These are phyloP conservation scores for Deladenus siricidicola DNA, from an alignment of 2,888 invertebrate genomes.

Conservation along the genomic window DNA sequence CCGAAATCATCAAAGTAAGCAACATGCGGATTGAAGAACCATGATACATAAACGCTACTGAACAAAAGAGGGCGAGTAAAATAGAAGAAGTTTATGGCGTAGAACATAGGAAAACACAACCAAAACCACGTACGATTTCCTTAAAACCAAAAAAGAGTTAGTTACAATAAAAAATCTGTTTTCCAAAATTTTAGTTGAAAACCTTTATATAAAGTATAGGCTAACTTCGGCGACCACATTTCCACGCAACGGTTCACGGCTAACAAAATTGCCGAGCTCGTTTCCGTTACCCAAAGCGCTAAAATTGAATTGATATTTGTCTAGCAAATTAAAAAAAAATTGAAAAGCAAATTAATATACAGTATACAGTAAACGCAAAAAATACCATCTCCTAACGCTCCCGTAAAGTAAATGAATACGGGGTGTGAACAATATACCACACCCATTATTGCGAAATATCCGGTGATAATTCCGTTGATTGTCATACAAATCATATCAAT, in stretches of 20 bases:
- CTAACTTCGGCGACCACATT: neutral
- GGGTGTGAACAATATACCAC: constrained; percentile 17
- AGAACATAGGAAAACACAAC: neutral
- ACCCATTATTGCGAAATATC: constrained; percentile 19
- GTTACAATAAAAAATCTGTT: too few relatives aligned
- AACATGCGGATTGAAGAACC: constrained; percentile 3
- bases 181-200: too few relatives aligned
- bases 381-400: constrained; percentile 6
- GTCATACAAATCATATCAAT: constrained; percentile 19
- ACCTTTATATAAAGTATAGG: neutral
- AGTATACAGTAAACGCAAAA: neutral
- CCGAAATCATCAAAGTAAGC: neutral
- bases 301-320: neutral
- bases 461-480: constrained; percentile 19
- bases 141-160: too few relatives aligned
- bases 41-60: neutral
- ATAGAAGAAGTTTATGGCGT: neutral
- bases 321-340: too few relatives aligned
- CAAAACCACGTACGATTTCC: neutral
- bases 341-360: too few relatives aligned
- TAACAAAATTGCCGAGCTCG: neutral
- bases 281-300: constrained; percentile 2
- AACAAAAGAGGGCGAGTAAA: neutral
- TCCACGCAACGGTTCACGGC: constrained; percentile 4
- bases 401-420: constrained; percentile 17